phyloP scores from a whole-genome alignment of 92 coral and sea anemone species.

The Palythoa grandis region DNA sequence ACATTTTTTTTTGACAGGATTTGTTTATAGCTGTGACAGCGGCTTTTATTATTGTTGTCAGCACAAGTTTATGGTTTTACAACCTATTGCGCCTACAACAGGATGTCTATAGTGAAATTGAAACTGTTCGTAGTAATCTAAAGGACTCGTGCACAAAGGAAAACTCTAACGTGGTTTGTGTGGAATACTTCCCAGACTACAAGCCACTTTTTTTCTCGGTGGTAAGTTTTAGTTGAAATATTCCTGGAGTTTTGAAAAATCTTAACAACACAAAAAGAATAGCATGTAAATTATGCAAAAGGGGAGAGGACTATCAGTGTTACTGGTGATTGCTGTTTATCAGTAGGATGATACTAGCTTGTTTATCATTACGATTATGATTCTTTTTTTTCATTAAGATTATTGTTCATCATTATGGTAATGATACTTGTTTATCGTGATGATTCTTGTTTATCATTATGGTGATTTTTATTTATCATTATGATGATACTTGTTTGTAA shows the following conservation, averaged over 20 bases:
- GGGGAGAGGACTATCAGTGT: no score
- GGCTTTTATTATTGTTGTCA: slow-evolving; percentile 72
- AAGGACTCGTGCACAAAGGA: slow-evolving; percentile 13
- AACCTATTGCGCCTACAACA: slow-evolving; percentile 67
- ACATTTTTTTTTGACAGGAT: slow-evolving; percentile 54
- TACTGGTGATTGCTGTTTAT: no score
- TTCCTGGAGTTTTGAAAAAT: not conserved
- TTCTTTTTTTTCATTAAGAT: no score
- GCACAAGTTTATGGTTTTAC: slow-evolving; percentile 86
- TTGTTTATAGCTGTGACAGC: slow-evolving; percentile 68
- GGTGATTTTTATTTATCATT: no score
- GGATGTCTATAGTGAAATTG: slow-evolving; percentile 63
- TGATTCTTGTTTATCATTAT: no score
- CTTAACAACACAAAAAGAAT: not conserved
- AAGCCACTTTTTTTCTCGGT: slow-evolving; percentile 65
- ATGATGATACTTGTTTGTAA: no score
- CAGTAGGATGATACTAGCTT: no score
- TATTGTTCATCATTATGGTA: no score
- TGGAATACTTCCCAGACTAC: slow-evolving; percentile 73
- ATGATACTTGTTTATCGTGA: no score
- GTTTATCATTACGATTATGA: no score
- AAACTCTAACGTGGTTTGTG: not conserved
- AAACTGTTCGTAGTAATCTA: slow-evolving; percentile 32
- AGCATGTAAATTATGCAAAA: not conserved
- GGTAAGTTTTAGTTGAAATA: slow-evolving; percentile 53